Evolutionary conservation across 2,888 invertebrate species (phyloP).

Genomic region (Nineta flava): DNA sequence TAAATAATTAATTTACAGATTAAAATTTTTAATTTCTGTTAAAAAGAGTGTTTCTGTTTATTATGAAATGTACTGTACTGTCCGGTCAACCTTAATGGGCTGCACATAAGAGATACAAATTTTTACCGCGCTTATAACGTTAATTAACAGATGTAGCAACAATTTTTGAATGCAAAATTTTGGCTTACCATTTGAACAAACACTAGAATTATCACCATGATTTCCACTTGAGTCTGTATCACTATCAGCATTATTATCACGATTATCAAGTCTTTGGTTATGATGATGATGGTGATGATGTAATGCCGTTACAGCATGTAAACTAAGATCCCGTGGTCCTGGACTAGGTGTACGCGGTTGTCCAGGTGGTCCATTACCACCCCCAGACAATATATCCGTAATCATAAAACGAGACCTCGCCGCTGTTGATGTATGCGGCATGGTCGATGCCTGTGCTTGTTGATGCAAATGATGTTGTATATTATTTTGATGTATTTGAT

Average conservation of each 20-base stretch:
- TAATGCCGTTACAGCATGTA: slow-evolving; percentile 24
- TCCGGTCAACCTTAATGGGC: too few species aligned
- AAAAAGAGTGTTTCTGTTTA: too few species aligned
- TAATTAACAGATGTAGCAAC: too few species aligned
- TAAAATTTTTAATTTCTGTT: too few species aligned
- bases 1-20: too few species aligned
- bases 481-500: not conserved
- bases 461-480: not conserved
- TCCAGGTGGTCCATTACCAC: slow-evolving; percentile 20
- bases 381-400: slow-evolving; percentile 65
- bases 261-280: slow-evolving; percentile 6
- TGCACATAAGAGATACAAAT: too few species aligned
- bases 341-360: slow-evolving; percentile 32
- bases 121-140: too few species aligned
- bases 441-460: slow-evolving; percentile 26
- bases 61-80: too few species aligned
- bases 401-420: slow-evolving; percentile 76
- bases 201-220: slow-evolving; percentile 32
- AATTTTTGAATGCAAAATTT: too few species aligned
- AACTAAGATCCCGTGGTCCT: slow-evolving; percentile 36
- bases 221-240: slow-evolving; percentile 36
- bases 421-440: slow-evolving; percentile 40
- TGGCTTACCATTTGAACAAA: slow-evolving; percentile 36
- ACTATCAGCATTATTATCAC: slow-evolving; percentile 22
- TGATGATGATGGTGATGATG: slow-evolving; percentile 10